Base-by-base conservation (phyloP, 2,113 vertebrate genomes). In the Cygnus atratus region DNA sequence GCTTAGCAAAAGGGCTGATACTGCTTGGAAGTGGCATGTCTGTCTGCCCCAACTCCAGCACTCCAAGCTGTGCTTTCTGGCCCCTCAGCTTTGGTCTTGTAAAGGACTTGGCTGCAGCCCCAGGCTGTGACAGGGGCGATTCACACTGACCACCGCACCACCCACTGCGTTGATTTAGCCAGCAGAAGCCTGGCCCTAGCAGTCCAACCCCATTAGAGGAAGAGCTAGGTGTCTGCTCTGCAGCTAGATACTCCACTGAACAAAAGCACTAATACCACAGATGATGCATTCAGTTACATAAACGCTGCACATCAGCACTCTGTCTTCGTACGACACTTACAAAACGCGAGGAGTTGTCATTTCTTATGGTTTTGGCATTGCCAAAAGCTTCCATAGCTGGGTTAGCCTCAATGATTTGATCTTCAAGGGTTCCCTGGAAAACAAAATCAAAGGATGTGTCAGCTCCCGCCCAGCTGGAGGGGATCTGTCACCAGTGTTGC, bases 331-430 rank as follows among this genome's bases (percentile, higher is more conserved):
- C 21, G 78, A 52, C 65, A 98, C 99, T 99, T 96, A 99, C 99
- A 97, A 99, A 99, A 52, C 99, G 99, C 0, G 99, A 99, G 6
- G 99, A 99, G 97, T 99, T 99, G 97, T 99, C 99, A 4, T 99
- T 99, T 87, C 99, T 98, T 81, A 99, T 92, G 11, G 99, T 99
- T 98, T 99, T 99, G 96, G 99, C 99, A 1, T 99, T 99, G 77
- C 99, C 99, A 96, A 99, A 99, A 31, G 99, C 98, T 89, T 99
- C 99, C 99, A 99, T 99, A 91, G 99, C 99, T 9, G 99, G 99
- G 96, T 99, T 99, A 2, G 99, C 99, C 97, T 99, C 99, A 12
- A 99, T 99, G 97, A 99, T 98, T 96, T 99, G 99, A 97, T 99
- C 99, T 96, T 99, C 99, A 3, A 99, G 98, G 76, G 99, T 99